Conservation (phyloP, 2,797 vertebrate genomes). For the Lithobates pipiens region DNA sequence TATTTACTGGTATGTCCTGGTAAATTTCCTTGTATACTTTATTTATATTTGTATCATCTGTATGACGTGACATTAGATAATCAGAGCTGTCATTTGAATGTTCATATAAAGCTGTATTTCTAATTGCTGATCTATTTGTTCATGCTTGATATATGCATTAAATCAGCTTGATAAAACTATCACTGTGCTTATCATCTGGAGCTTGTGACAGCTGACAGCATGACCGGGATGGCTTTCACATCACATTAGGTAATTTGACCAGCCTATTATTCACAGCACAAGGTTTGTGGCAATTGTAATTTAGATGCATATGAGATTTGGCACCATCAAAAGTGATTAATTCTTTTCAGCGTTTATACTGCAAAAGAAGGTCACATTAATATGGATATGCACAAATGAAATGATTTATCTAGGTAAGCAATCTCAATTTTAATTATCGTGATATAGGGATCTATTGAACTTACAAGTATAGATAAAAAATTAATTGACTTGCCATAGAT, state of each 20-base stretch:
- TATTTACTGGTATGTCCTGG: neutral
- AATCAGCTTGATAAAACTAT: slow-evolving; percentile 21
- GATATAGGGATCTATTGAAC: too few relatives aligned
- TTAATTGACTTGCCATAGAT: neutral
- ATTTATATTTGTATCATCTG: neutral
- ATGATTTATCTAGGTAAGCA: neutral
- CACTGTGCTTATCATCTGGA: slow-evolving; percentile 15
- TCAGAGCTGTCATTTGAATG: slow-evolving; percentile 15
- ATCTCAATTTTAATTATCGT: neutral
- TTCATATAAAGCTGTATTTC: slow-evolving; percentile 15
- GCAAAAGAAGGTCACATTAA: slow-evolving; percentile 25
- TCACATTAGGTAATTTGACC: slow-evolving; percentile 47
- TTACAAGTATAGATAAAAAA: neutral
- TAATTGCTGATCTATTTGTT: slow-evolving; percentile 36
- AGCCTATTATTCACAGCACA: slow-evolving; percentile 48
- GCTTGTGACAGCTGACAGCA: slow-evolving; percentile 22
- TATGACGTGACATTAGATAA: neutral
- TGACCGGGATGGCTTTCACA: slow-evolving; percentile 48
- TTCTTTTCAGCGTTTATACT: slow-evolving; percentile 22
- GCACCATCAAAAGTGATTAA: slow-evolving; percentile 42
- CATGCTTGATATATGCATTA: slow-evolving; percentile 41
- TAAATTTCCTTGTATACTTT: neutral
- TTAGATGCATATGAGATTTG: slow-evolving; percentile 46
- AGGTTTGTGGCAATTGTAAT: slow-evolving; percentile 54
- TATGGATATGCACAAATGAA: neutral